Conservation (phyloP, 2,888 invertebrate genomes). For the Gisinianus flammeolus region DNA sequence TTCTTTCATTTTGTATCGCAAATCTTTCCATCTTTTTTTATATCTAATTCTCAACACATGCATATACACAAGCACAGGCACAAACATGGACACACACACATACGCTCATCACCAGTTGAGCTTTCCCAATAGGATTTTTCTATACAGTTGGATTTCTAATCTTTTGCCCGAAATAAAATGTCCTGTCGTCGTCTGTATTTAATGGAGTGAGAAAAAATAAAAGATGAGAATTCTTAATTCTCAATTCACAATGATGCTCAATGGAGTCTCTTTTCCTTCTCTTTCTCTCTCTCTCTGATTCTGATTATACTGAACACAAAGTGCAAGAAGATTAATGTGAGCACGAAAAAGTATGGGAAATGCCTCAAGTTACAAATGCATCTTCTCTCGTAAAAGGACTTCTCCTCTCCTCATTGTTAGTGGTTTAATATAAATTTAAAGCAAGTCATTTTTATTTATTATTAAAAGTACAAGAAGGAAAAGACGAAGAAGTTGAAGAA, state of each 20-base stretch:
- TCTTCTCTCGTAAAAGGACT: background rate
- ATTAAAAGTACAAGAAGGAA: slow-evolving; percentile 10
- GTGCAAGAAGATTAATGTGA: no score
- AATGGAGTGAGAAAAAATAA: background rate
- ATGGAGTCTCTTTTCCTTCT: background rate
- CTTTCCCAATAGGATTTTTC: no score
- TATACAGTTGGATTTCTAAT: no score
- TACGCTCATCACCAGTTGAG: no score
- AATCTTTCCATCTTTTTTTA: no score
- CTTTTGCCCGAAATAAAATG: no score
- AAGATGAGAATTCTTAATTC: background rate
- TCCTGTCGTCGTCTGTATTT: no score
- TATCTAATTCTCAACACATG: no score
- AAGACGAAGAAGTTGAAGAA: background rate
- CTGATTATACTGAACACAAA: background rate
- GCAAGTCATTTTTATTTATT: slow-evolving; percentile 40
- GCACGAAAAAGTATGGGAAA: background rate
- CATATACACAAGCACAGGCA: no score
- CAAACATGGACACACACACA: no score
- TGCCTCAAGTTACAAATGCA: background rate
- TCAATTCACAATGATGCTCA: background rate
- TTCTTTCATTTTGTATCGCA: no score
- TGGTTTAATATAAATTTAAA: slow-evolving; percentile 32
- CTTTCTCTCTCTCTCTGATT: background rate
- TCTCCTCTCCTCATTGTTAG: background rate